Evolutionary conservation across 2,888 invertebrate genomes (phyloP).

Genomic region (Mimumesa dahlbomi): DNA sequence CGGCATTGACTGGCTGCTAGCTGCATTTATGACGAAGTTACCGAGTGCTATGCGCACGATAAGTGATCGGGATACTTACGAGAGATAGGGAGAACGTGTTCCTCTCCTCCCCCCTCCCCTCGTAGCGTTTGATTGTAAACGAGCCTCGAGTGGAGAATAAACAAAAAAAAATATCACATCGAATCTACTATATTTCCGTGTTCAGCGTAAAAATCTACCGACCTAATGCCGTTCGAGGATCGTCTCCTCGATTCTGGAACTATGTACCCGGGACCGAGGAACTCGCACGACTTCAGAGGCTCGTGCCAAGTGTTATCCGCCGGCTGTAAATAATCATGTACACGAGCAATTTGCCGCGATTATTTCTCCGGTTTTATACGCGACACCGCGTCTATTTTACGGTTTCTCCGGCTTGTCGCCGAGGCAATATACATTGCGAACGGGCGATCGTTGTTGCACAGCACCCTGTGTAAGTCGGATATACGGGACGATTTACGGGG

Average conservation of each 20-base stretch:
- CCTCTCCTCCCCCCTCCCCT: background rate
- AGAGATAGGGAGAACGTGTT: background rate
- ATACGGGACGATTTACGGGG: background rate
- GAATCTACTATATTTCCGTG: too few relatives aligned
- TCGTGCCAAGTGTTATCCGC: background rate
- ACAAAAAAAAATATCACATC: too few relatives aligned
- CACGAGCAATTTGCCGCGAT: constrained; percentile 6
- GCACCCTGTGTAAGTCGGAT: background rate
- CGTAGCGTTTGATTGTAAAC: too few relatives aligned
- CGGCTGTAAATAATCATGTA: constrained; percentile 1
- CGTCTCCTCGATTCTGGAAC: too few relatives aligned
- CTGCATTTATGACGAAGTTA: constrained; percentile 60
- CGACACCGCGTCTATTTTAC: background rate
- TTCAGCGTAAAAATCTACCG: too few relatives aligned
- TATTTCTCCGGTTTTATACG: background rate
- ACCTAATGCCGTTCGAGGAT: too few relatives aligned
- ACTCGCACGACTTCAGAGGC: too few relatives aligned
- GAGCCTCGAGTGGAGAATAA: too few relatives aligned
- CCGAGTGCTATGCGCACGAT: constrained; percentile 43
- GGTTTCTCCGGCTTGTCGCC: constrained; percentile 4
- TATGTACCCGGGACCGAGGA: too few relatives aligned
- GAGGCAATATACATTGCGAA: background rate
- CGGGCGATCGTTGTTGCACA: constrained; percentile 2
- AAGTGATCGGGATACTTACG: constrained; percentile 4
- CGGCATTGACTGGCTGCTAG: constrained; percentile 63